Percentiles rank a stretch among this genome's conserved stretches.
These are phyloP conservation scores for Stegostoma tigrinum DNA, from an alignment of 2,113 vertebrate species.

Conservation along the genomic window DNA sequence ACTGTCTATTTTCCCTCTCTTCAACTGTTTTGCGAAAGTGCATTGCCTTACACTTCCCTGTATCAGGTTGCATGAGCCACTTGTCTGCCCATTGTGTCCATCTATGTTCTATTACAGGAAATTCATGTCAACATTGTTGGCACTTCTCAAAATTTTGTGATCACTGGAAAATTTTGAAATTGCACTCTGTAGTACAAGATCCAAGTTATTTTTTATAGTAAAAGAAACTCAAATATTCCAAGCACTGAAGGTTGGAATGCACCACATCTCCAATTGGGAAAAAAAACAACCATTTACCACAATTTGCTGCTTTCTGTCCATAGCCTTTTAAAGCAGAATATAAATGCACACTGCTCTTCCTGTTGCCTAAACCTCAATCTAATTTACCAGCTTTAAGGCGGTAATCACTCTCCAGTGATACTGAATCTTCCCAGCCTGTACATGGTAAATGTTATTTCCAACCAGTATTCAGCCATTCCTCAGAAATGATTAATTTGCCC, in stretches of 20 bases:
- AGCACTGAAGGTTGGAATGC: background rate
- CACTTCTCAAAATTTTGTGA: background rate
- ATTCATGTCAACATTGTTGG: background rate
- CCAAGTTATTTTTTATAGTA: background rate
- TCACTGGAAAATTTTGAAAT: background rate
- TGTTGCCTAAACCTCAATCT: too few relatives aligned
- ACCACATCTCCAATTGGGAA: background rate
- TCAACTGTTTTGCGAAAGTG: too few relatives aligned
- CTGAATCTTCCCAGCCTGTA: too few relatives aligned
- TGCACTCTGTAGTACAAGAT: background rate
- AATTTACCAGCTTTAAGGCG: too few relatives aligned
- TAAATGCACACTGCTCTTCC: too few relatives aligned
- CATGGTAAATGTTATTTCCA: too few relatives aligned
- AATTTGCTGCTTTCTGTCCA: background rate
- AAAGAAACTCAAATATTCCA: background rate
- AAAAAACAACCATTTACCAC: background rate
- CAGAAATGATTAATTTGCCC: too few relatives aligned
- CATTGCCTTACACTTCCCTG: background rate
- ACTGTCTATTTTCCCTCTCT: background rate
- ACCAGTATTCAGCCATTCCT: too few relatives aligned
- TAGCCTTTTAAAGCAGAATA: too few relatives aligned
- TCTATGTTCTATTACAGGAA: background rate
- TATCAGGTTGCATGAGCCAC: background rate
- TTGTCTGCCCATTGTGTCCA: background rate
- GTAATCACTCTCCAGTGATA: too few relatives aligned